Conservation (phyloP, 2,888 invertebrate species). For the Stenoptilia bipunctidactyla region DNA sequence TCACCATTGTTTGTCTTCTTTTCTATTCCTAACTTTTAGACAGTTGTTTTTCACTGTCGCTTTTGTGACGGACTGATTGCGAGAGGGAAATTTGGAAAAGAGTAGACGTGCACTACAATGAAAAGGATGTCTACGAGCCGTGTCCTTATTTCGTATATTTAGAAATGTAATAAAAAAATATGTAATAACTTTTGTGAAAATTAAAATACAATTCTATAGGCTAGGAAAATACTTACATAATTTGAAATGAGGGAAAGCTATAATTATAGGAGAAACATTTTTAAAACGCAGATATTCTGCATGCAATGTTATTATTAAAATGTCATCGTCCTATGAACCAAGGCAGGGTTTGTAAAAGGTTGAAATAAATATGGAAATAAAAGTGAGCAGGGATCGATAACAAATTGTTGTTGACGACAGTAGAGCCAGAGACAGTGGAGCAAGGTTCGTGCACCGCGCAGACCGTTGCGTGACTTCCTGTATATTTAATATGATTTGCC, state of each 20-base stretch:
- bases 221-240: too few relatives aligned
- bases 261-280: too few relatives aligned
- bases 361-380: too few relatives aligned
- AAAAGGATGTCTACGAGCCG: background rate
- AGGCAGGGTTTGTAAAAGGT: too few relatives aligned
- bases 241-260: too few relatives aligned
- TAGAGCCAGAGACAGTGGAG: conserved; percentile 12
- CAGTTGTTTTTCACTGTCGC: conserved; percentile 37
- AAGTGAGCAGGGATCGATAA: background rate
- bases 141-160: too few relatives aligned
- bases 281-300: too few relatives aligned
- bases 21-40: conserved; percentile 40
- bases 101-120: conserved; percentile 4
- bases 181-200: too few relatives aligned
- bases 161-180: too few relatives aligned
- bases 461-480: conserved; percentile 47
- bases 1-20: conserved; percentile 41
- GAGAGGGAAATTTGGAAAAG: conserved; percentile 14
- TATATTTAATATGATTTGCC: conserved; percentile 36
- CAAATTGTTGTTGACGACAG: background rate
- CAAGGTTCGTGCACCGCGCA: conserved; percentile 38
- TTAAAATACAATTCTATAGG: too few relatives aligned
- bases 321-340: too few relatives aligned
- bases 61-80: conserved; percentile 25
- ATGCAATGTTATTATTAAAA: too few relatives aligned